A percentile compares a stretch with the other conserved stretches of the same genome.
phyloP scores from a whole-genome alignment of 2,888 invertebrate genomes.

The Lasioglossum villosulum region DNA sequence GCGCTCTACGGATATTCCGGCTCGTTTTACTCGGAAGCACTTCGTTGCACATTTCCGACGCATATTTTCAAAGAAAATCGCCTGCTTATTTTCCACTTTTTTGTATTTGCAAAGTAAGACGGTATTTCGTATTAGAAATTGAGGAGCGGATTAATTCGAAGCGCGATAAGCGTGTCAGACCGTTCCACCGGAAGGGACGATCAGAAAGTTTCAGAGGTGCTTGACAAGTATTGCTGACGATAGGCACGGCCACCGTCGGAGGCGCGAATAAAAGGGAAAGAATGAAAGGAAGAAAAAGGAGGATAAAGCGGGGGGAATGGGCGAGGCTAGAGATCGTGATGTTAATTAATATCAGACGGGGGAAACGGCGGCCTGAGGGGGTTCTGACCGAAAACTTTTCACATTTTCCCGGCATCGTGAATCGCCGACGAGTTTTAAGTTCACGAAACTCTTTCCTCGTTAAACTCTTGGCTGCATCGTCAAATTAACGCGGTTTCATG shows the following conservation, averaged over 20 bases:
- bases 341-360: constrained; percentile 65
- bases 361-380: constrained; percentile 13
- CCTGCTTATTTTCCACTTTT: not conserved
- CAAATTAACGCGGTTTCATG: constrained; percentile 69
- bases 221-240: constrained; percentile 59
- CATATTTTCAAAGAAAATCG: not conserved
- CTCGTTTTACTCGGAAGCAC: not conserved
- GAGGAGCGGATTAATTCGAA: not conserved
- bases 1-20: not conserved
- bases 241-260: constrained; percentile 37
- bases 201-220: constrained; percentile 47
- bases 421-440: constrained; percentile 58
- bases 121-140: not conserved
- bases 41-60: not conserved
- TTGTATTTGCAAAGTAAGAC: not conserved
- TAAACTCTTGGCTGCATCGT: constrained; percentile 66
- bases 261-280: constrained; percentile 47
- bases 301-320: constrained; percentile 29
- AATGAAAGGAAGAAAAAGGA: constrained; percentile 49
- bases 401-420: constrained; percentile 67
- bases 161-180: constrained; percentile 11
- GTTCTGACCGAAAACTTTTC: constrained; percentile 66
- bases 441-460: constrained; percentile 60
- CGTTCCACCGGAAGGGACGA: constrained; percentile 23
- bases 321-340: constrained; percentile 58